Evolutionary conservation across 2,113 vertebrate genomes (phyloP).

Genomic region (Podarcis muralis): DNA sequence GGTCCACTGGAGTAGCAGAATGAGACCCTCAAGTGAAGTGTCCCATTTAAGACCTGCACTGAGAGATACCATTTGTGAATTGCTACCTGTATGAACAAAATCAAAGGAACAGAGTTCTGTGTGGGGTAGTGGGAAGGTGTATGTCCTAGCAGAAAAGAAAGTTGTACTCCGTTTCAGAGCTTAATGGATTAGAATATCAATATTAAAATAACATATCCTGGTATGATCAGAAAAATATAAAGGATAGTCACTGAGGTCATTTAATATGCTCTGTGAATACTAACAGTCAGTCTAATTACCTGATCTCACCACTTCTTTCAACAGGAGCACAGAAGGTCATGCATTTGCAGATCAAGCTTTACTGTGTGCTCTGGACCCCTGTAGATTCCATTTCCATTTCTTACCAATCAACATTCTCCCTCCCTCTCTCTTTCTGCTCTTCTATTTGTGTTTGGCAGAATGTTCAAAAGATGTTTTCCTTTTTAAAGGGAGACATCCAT

Average conservation of each 20-base stretch:
- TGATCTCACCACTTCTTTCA: slow-evolving; percentile 36
- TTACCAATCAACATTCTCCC: slow-evolving; percentile 40
- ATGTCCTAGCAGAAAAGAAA: background rate
- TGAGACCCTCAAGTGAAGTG: background rate
- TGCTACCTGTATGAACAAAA: background rate
- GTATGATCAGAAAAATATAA: slow-evolving; percentile 30
- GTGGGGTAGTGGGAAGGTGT: background rate
- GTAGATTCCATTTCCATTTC: slow-evolving; percentile 40
- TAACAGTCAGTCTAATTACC: slow-evolving; percentile 40
- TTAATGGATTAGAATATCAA: slow-evolving; percentile 13
- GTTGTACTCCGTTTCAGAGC: background rate
- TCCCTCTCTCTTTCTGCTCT: slow-evolving; percentile 23
- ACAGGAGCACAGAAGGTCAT: slow-evolving; percentile 4
- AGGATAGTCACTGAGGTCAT: slow-evolving; percentile 33
- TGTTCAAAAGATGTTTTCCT: slow-evolving; percentile 42
- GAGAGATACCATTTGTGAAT: background rate
- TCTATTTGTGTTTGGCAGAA: slow-evolving; percentile 3
- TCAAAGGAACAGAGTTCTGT: background rate
- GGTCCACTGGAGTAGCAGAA: background rate
- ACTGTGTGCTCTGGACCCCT: slow-evolving; percentile 22
- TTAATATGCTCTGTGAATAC: slow-evolving; percentile 53
- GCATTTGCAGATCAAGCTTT: slow-evolving; percentile 21
- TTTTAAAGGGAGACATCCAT: slow-evolving; percentile 43
- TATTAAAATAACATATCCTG: slow-evolving; percentile 21
- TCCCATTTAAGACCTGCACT: background rate